Base-by-base conservation (phyloP, 2,888 invertebrate genomes). In the Nymphalis urticae region DNA sequence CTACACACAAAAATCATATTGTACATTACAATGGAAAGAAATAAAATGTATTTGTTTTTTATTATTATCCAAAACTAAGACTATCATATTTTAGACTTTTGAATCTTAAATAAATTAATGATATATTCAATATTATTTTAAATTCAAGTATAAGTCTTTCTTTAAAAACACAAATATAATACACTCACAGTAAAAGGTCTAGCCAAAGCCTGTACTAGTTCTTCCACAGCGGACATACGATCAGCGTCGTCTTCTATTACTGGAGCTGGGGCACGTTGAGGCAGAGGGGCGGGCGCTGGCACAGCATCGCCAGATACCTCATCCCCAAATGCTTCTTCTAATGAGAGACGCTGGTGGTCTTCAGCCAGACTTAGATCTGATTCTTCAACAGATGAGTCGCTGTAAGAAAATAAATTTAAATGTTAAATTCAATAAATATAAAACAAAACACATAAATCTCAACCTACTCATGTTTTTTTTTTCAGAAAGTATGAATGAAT, bases 321-420 rank as follows among this genome's bases (percentile, higher is more conserved):
- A 64, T 92, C 92, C 19, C 91, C 91, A 63, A 92, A 92, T 8
- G 87, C 87, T 71, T 90, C 90, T 74, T 91, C 90, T 5, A 92
- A 69, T 0, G 90, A 86, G 0, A 90, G 77, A 0, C 88, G 85
- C 48, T 85, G 85, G n/a, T 86, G 82, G 71, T 89, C 89, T 58
- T 86, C 86, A 2, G 84, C 83, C 32, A 85, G 75, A 62, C 75
- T 78, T 61, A 80, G 74, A 53, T 85, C 86, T 19, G 82, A 80
- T 56, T 90, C 90, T 72, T 92, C 91, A 1, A 87, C 85, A 63
- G 91, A 85, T 67, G 87, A 85, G 67, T 92, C 92, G 32, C 92
- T 92, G 81, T 4, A 70, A 73, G 24, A 42, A 10, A 7, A 19
- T 1, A 6, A 2, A n/a, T 32, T 32, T 1, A 21, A 21, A 21